Percentiles rank a stretch among this genome's conserved stretches.
These are phyloP conservation scores for Tetranychus piercei DNA, from an alignment of 2,888 invertebrate genomes.

Conservation along the genomic window DNA sequence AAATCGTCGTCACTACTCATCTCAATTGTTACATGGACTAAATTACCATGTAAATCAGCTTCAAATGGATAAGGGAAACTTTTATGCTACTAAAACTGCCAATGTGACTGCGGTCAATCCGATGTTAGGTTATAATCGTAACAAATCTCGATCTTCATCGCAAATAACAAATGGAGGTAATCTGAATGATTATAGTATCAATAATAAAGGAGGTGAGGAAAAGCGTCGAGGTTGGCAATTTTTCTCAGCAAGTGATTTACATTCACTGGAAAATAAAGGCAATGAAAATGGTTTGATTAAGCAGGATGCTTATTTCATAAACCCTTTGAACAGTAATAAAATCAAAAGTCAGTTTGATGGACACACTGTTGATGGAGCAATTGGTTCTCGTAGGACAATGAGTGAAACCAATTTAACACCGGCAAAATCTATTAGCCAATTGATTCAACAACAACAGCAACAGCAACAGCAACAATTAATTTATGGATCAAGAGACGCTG, in stretches of 20 bases:
- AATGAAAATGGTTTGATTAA: neutral
- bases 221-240: constrained; percentile 17
- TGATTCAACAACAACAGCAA: neutral
- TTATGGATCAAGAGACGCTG: neutral
- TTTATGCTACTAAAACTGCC: neutral
- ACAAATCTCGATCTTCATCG: neutral
- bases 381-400: constrained; percentile 14
- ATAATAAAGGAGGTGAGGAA: constrained; percentile 3
- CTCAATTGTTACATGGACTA: neutral
- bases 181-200: constrained; percentile 1
- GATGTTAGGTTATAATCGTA: neutral
- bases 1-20: neutral
- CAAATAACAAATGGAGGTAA: neutral
- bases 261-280: constrained; percentile 13
- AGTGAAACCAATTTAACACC: constrained; percentile 17
- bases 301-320: neutral
- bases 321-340: neutral
- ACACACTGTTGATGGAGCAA: neutral
- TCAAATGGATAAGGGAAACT: neutral
- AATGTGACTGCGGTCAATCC: neutral
- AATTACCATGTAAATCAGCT: neutral
- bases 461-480: neutral
- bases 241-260: constrained; percentile 14
- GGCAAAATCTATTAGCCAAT: neutral
- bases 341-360: neutral